phyloP scores from a whole-genome alignment of 2,113 vertebrate genomes.

The Vidua chalybeata region DNA sequence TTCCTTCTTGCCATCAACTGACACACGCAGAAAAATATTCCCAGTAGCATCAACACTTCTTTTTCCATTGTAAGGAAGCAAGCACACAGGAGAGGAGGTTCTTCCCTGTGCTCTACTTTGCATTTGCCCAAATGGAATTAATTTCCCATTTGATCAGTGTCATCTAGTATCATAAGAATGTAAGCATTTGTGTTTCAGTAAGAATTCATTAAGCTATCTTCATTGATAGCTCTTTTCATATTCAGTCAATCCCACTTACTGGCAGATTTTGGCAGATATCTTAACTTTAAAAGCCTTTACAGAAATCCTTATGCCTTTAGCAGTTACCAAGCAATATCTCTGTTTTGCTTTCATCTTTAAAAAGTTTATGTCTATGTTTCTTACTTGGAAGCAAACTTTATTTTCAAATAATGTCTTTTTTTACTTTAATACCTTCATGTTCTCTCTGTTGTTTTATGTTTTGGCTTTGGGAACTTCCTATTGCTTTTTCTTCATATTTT shows the following conservation, averaged over 20 bases:
- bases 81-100: not conserved
- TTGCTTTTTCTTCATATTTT: not conserved
- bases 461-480: not conserved
- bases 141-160: not conserved
- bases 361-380: not conserved
- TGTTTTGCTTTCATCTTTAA: not conserved
- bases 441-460: not conserved
- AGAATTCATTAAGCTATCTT: not conserved
- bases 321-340: not conserved
- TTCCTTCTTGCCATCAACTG: conserved; percentile 5
- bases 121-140: not conserved
- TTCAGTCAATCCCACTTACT: not conserved
- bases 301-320: not conserved
- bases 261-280: not conserved
- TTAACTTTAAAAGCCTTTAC: not conserved
- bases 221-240: not conserved
- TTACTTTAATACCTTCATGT: not conserved
- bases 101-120: not conserved
- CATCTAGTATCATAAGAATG: not conserved
- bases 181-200: not conserved
- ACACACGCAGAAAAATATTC: not conserved
- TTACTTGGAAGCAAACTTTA: not conserved
- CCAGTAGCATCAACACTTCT: not conserved
- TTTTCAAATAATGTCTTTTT: not conserved
- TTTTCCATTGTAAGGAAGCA: not conserved